Conservation (phyloP, 2,113 vertebrate genomes). For the Corythoichthys intestinalis region DNA sequence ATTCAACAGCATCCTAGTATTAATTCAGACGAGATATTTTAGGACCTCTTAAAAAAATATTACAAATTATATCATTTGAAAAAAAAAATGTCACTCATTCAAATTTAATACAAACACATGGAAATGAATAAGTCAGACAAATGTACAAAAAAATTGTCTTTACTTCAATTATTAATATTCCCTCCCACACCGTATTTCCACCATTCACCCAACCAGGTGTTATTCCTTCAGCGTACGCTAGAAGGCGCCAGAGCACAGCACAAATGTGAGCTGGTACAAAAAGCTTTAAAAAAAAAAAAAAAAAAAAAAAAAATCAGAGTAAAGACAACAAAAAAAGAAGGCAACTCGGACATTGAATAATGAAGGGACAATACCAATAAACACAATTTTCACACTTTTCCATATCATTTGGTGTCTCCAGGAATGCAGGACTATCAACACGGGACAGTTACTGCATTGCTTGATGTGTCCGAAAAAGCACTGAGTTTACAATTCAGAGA, state of each 20-base stretch:
- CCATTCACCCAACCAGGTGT: slow-evolving; percentile 39
- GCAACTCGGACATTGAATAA: slow-evolving; percentile 70
- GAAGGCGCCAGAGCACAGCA: slow-evolving; percentile 70
- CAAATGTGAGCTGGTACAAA: slow-evolving; percentile 66
- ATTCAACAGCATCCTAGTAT: neutral
- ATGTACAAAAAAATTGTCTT: slow-evolving; percentile 66
- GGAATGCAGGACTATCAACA: slow-evolving; percentile 63
- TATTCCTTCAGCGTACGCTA: slow-evolving; percentile 57
- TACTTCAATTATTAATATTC: slow-evolving; percentile 74
- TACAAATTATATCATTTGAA: too few species aligned
- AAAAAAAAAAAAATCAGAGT: slow-evolving; percentile 43
- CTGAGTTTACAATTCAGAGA: slow-evolving; percentile 61
- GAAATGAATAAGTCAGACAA: slow-evolving; percentile 43
- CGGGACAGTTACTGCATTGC: slow-evolving; percentile 72
- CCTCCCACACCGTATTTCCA: slow-evolving; percentile 20
- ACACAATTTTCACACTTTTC: slow-evolving; percentile 62
- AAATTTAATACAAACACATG: neutral
- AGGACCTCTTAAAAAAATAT: neutral
- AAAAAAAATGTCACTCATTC: too few species aligned
- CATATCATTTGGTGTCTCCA: slow-evolving; percentile 75
- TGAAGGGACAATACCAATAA: slow-evolving; percentile 54
- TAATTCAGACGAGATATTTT: neutral
- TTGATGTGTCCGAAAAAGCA: slow-evolving; percentile 65
- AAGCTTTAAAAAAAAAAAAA: slow-evolving; percentile 15
- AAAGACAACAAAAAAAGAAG: slow-evolving; percentile 59